Percentiles rank a stretch among this genome's conserved stretches.
These are phyloP conservation scores for Delichon dasypus DNA, from an alignment of 2,797 vertebrate genomes.

Conservation along the genomic window DNA sequence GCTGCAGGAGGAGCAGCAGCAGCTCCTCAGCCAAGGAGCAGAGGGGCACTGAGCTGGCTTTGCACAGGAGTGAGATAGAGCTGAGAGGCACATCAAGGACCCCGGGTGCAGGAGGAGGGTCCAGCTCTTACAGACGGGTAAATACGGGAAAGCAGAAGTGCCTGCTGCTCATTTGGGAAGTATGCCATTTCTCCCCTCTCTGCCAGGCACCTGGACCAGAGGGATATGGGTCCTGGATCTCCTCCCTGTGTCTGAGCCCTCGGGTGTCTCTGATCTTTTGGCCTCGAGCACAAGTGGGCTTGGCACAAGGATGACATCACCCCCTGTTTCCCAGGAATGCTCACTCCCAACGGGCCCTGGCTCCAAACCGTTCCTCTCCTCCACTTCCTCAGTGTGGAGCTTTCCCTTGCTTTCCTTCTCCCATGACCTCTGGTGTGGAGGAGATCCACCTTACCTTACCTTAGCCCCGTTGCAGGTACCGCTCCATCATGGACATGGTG, in stretches of 20 bases:
- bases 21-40: background rate
- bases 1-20: background rate
- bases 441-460: rapidly evolving
- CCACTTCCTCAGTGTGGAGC: background rate
- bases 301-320: background rate
- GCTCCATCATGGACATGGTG: conserved; percentile 82
- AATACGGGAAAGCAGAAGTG: background rate
- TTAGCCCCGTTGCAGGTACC: conserved; percentile 70
- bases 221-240: background rate
- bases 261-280: background rate
- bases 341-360: background rate
- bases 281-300: background rate
- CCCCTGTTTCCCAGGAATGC: background rate
- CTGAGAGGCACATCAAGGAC: background rate
- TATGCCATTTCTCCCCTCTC: background rate
- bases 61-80: background rate
- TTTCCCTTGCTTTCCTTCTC: background rate
- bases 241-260: rapidly evolving
- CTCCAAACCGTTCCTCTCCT: background rate
- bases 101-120: rapidly evolving
- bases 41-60: background rate
- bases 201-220: rapidly evolving
- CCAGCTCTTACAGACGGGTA: background rate
- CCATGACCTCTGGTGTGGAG: background rate
- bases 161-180: background rate